phyloP scores from a whole-genome alignment of 2,797 vertebrate genomes.

The Carcharodon carcharias region DNA sequence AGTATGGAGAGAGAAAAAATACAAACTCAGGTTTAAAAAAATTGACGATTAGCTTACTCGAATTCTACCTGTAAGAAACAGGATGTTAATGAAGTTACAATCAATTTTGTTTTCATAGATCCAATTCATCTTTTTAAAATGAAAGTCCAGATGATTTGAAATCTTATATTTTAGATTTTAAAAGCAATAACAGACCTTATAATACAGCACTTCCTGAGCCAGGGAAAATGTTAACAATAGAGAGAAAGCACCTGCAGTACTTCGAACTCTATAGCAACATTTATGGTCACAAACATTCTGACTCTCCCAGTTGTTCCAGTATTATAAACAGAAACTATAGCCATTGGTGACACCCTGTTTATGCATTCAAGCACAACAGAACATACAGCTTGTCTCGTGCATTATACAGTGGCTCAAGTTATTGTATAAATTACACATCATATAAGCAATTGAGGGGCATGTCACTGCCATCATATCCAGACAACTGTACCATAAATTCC shows the following conservation, averaged over 20 bases:
- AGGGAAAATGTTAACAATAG: not conserved
- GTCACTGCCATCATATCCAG: not conserved
- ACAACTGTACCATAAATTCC: not conserved
- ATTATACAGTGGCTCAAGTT: not conserved
- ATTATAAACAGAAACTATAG: not conserved
- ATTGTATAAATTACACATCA: not conserved
- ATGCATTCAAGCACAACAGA: not conserved
- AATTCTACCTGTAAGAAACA: not conserved
- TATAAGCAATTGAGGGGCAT: not conserved
- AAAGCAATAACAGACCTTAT: not conserved
- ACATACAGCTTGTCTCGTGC: not conserved
- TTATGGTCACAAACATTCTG: not conserved
- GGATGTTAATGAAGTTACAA: not conserved
- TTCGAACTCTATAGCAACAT: not conserved
- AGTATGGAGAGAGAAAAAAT: not conserved
- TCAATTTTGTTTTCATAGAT: not conserved
- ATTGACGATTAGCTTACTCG: not conserved
- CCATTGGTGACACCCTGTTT: not conserved
- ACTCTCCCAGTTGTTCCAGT: not conserved
- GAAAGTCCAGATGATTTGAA: not conserved
- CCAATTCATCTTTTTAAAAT: not conserved
- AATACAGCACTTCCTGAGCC: not conserved
- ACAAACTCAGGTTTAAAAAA: not conserved
- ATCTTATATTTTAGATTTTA: not conserved
- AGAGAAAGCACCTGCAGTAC: not conserved